Base-by-base conservation (phyloP, 2,888 invertebrate genomes). In the Chirona hameri region DNA sequence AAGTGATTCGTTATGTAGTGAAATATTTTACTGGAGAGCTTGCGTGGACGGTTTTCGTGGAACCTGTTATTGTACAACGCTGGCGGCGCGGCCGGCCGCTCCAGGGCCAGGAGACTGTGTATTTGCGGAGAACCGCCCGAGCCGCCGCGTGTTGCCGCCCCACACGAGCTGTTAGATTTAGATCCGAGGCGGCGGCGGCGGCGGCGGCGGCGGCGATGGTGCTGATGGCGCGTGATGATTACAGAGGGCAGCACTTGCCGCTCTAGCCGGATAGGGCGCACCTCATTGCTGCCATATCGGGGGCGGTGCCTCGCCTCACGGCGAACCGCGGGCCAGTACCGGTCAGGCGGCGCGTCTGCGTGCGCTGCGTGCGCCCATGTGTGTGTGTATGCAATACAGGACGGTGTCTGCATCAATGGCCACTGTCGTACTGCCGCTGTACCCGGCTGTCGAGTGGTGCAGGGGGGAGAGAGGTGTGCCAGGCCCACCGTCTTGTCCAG, bases 281-380 rank as follows among this genome's bases (percentile, higher is more conserved):
- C 7, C 48, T 48, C 48, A 48, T 7, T 10, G 48, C 48, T 48
- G 48, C 48, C 12, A 12, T 48, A 12, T 48, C 48, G 48, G 48
- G n/a, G n/a, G 48, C 12, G 57, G 4, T 60, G 57, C 5, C 57
- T 60, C 21, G 5, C 57, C 57, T 60, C 57, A 14, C n/a, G 18
- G 18, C 24, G 57, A 60, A 60, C 57, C 12, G 21, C 15, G 15
- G 57, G 57, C 57, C 57, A 60, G 57, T 60, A 60, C 4, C 4
- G 57, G 15, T 15, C 4, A 15, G 9, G 18, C 57, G n/a, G n/a
- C 57, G 24, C 57, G 4, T 18, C 57, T 24, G 18, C 21, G 21
- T 4, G 57, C 18, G 57, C 57, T 52, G 55, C 48, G 81, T 81
- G 81, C 31, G n/a, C n/a, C n/a, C n/a, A 31, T 81, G 81, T 81